Percentiles rank a stretch among this genome's conserved stretches.
Conservation (phyloP, 2,113 vertebrate genomes). For the Jaculus jaculus region DNA sequence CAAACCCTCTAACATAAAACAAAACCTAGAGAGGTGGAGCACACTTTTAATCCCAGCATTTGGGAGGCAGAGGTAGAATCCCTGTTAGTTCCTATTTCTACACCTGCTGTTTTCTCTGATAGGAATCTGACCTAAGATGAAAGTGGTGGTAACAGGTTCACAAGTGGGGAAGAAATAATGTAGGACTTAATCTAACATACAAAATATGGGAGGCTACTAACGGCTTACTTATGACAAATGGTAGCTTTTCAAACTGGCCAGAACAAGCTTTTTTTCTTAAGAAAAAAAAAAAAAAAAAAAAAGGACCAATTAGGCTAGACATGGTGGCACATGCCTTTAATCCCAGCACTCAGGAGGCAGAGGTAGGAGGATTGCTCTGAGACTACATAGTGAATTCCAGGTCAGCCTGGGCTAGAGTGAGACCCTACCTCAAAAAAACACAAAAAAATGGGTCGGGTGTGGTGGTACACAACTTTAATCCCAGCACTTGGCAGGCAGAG, state of each 20-base stretch:
- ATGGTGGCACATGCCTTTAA: too few relatives aligned
- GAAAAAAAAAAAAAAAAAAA: too few relatives aligned
- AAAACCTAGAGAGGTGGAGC: not conserved
- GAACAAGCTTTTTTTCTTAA: not conserved
- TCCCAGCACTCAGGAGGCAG: too few relatives aligned
- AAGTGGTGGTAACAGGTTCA: not conserved
- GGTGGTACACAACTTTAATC: too few relatives aligned
- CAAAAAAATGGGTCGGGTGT: too few relatives aligned
- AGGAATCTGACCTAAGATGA: slow-evolving; percentile 1
- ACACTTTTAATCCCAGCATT: too few relatives aligned
- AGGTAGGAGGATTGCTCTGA: not conserved
- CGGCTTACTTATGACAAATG: slow-evolving; percentile 46
- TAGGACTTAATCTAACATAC: not conserved
- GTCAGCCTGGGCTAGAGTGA: too few relatives aligned
- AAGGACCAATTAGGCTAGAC: too few relatives aligned
- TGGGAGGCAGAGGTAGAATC: too few relatives aligned
- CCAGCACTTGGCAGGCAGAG: not conserved
- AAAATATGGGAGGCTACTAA: slow-evolving; percentile 38
- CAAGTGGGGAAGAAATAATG: not conserved
- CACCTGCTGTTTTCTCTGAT: not conserved
- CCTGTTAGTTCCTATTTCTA: slow-evolving; percentile 13
- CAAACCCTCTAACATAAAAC: not conserved
- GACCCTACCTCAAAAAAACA: too few relatives aligned
- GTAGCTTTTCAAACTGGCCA: slow-evolving; percentile 7
- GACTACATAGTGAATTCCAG: too few relatives aligned